A percentile compares a stretch with the other conserved stretches of the same genome.
These are phyloP conservation scores for Caenorhabditis becei DNA, from an alignment of 2,888 invertebrate genomes.

Conservation along the genomic window DNA sequence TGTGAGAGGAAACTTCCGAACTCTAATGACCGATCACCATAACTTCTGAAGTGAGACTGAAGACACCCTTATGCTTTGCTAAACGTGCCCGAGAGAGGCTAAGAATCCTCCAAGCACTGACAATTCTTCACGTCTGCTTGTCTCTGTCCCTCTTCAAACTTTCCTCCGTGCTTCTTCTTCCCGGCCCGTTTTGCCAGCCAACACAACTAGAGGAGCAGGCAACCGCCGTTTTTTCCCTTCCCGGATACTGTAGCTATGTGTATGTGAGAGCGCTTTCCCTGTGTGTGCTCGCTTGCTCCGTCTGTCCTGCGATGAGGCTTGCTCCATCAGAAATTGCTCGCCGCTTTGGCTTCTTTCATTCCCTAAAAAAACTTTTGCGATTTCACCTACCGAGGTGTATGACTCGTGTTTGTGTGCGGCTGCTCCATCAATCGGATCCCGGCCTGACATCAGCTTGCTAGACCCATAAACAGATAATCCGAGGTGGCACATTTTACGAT, in stretches of 20 bases:
- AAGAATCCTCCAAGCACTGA: not conserved
- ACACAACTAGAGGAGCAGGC: slow-evolving; percentile 46
- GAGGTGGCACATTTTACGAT: slow-evolving; percentile 16
- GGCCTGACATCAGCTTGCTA: not conserved
- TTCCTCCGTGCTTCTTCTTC: slow-evolving; percentile 39
- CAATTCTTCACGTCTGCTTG: slow-evolving; percentile 23
- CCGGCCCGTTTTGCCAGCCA: slow-evolving; percentile 2
- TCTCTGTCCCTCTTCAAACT: slow-evolving; percentile 23
- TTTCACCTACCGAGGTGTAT: slow-evolving; percentile 27
- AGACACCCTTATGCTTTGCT: not conserved
- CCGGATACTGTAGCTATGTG: slow-evolving; percentile 60
- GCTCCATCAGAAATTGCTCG: slow-evolving; percentile 58
- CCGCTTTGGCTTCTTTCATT: slow-evolving; percentile 33
- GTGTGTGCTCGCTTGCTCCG: slow-evolving; percentile 55
- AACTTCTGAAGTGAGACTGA: not conserved
- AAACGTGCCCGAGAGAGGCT: not conserved
- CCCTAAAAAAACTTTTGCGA: slow-evolving; percentile 30
- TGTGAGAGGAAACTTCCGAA: not conserved
- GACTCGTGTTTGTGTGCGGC: slow-evolving; percentile 8
- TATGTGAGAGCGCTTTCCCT: slow-evolving; percentile 53
- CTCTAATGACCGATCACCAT: slow-evolving; percentile 29
- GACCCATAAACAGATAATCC: not conserved
- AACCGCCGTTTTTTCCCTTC: slow-evolving; percentile 41
- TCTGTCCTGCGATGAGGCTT: slow-evolving; percentile 47
- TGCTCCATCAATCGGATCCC: not conserved